phyloP scores from a whole-genome alignment of 1,140 invertebrate species.

The Probaryconus sp. region DNA sequence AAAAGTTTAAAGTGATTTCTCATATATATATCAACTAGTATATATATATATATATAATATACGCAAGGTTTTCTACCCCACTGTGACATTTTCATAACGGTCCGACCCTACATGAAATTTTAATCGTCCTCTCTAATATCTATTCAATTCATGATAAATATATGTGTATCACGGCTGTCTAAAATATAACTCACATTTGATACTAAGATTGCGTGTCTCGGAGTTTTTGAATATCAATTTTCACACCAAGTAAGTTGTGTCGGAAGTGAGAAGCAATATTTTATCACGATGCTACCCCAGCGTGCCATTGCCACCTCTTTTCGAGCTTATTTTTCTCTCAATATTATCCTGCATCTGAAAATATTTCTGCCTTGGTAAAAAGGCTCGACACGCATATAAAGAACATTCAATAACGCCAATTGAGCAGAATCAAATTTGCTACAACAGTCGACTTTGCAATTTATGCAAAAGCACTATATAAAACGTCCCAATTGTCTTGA shows the following conservation, averaged over 20 bases:
- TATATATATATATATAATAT: too few species aligned
- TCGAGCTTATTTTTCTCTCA: conserved; percentile 47
- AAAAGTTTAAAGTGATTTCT: too few species aligned
- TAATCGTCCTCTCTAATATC: too few species aligned
- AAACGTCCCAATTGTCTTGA: too few species aligned
- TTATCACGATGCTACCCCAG: conserved; percentile 69
- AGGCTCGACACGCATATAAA: conserved; percentile 5
- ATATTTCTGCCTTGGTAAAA: conserved; percentile 24
- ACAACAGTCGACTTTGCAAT: too few species aligned
- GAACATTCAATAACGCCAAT: conserved; percentile 54
- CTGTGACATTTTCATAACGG: too few species aligned
- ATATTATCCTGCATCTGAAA: conserved; percentile 47
- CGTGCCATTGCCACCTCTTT: conserved; percentile 65
- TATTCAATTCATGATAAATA: conserved; percentile 50
- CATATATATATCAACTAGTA: too few species aligned
- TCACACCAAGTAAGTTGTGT: conserved; percentile 40
- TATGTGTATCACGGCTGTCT: conserved; percentile 21
- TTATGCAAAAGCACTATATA: too few species aligned
- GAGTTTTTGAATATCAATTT: conserved; percentile 58
- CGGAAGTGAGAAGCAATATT: conserved; percentile 64
- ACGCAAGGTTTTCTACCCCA: too few species aligned
- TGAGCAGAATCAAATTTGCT: conserved; percentile 39
- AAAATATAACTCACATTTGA: conserved; percentile 49
- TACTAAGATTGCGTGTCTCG: conserved; percentile 50
- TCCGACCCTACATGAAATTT: too few species aligned